Evolutionary conservation across 1,140 invertebrate species (phyloP).

Genomic region (Akabosia matsudoensis): DNA sequence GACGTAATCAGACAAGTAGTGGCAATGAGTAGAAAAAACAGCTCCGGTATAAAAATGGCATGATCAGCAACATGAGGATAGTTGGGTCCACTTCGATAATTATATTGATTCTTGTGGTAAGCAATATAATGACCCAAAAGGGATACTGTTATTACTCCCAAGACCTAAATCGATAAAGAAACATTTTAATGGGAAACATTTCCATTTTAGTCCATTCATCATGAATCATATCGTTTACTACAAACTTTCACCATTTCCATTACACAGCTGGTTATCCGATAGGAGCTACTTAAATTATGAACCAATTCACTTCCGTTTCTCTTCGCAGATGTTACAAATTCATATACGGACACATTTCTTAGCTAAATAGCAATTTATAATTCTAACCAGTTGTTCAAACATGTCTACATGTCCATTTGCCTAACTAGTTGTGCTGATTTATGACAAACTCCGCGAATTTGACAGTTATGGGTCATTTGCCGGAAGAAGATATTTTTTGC

Average conservation of each 20-base stretch:
- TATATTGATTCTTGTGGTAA: conserved; percentile 50
- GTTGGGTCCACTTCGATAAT: conserved; percentile 23
- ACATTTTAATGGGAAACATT: not conserved
- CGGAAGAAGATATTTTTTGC: not conserved
- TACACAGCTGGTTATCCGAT: too few relatives aligned
- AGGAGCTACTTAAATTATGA: too few relatives aligned
- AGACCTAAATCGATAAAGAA: conserved; percentile 55
- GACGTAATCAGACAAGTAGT: conserved; percentile 73
- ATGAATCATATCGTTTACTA: not conserved
- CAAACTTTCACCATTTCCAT: not conserved
- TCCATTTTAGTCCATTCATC: not conserved
- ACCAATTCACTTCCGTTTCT: too few relatives aligned
- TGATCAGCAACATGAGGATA: conserved; percentile 24
- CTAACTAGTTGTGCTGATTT: not conserved
- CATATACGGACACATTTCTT: too few relatives aligned
- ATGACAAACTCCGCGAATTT: not conserved
- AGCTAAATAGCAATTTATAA: not conserved
- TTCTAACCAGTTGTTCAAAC: not conserved
- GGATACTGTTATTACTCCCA: conserved; percentile 68
- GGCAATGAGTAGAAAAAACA: conserved; percentile 70
- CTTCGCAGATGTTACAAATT: too few relatives aligned
- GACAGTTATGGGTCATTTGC: conserved; percentile 5
- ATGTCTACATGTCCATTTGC: not conserved
- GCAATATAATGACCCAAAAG: conserved; percentile 61
- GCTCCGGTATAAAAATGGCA: conserved; percentile 53